Evolutionary conservation across 2,113 vertebrate species (phyloP).

Genomic region (Lates calcarifer): DNA sequence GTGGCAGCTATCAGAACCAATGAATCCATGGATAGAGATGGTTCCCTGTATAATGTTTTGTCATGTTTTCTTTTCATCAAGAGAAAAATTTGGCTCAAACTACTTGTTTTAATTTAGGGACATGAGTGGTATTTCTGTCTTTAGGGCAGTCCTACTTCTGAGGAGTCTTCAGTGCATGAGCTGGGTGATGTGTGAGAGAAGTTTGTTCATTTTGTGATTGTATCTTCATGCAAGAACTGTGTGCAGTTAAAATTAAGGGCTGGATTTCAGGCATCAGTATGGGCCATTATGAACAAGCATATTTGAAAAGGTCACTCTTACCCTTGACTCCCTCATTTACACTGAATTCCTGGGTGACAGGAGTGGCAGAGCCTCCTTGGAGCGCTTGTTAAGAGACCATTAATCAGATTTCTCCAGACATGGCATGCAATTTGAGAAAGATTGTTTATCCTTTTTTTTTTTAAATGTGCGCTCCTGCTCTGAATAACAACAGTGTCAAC

Average conservation of each 20-base stretch:
- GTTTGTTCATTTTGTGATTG: background rate
- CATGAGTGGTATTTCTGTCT: too few relatives aligned
- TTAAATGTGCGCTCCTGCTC: background rate
- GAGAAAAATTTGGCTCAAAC: too few relatives aligned
- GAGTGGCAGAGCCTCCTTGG: constrained; percentile 26
- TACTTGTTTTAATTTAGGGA: too few relatives aligned
- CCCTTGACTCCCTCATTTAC: constrained; percentile 56
- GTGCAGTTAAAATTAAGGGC: constrained; percentile 6
- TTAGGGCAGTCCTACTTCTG: background rate
- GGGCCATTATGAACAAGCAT: constrained; percentile 30
- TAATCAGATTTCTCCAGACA: constrained; percentile 56
- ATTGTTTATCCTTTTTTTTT: constrained; percentile 20
- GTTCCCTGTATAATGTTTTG: background rate
- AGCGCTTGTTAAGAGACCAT: constrained; percentile 54
- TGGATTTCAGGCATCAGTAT: background rate
- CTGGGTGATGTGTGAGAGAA: background rate
- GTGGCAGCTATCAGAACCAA: background rate
- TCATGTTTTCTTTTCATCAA: background rate
- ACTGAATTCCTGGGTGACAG: constrained; percentile 15
- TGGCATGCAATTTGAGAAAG: constrained; percentile 37
- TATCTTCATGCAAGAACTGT: background rate
- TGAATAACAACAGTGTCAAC: constrained; percentile 14
- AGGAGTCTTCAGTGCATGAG: background rate
- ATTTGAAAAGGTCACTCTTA: constrained; percentile 61
- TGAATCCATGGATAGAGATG: background rate